Conservation (phyloP, 2,888 invertebrate genomes). For the Conomelus anceps region DNA sequence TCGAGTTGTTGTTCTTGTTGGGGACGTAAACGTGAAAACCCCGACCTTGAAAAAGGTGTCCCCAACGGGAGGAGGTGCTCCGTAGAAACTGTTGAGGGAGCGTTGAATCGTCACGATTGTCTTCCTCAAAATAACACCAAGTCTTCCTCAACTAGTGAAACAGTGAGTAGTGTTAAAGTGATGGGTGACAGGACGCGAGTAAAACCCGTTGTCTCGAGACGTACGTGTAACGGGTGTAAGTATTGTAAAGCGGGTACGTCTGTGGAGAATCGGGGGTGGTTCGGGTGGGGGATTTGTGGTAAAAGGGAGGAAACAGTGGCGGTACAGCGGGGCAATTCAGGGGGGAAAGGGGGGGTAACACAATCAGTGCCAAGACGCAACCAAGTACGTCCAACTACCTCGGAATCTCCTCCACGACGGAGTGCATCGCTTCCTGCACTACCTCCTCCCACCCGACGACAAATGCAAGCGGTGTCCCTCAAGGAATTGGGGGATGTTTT, state of each 20-base stretch:
- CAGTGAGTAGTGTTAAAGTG: neutral
- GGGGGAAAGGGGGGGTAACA: neutral
- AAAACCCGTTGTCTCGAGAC: constrained; percentile 5
- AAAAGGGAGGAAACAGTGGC: constrained; percentile 12
- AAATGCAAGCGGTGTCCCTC: constrained; percentile 46
- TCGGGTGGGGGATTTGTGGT: constrained; percentile 16
- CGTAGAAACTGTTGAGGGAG: constrained; percentile 16
- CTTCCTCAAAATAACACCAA: neutral
- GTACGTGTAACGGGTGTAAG: constrained; percentile 31
- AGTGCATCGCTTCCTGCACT: constrained; percentile 41
- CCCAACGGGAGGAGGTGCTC: constrained; percentile 1
- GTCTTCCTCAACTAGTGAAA: neutral
- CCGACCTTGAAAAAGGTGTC: neutral
- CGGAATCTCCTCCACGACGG: constrained; percentile 26
- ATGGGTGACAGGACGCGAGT: neutral
- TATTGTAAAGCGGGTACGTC: constrained; percentile 27
- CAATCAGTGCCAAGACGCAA: constrained; percentile 1
- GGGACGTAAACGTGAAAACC: neutral
- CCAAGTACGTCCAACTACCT: constrained; percentile 4
- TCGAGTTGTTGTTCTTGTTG: constrained; percentile 7
- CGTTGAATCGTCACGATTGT: neutral
- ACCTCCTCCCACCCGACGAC: constrained; percentile 46
- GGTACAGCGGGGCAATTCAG: neutral
- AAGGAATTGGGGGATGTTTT: constrained; percentile 52
- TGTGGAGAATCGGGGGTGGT: constrained; percentile 11